Evolutionary conservation across 2,113 vertebrate genomes (phyloP).

Genomic region (Mus pahari): DNA sequence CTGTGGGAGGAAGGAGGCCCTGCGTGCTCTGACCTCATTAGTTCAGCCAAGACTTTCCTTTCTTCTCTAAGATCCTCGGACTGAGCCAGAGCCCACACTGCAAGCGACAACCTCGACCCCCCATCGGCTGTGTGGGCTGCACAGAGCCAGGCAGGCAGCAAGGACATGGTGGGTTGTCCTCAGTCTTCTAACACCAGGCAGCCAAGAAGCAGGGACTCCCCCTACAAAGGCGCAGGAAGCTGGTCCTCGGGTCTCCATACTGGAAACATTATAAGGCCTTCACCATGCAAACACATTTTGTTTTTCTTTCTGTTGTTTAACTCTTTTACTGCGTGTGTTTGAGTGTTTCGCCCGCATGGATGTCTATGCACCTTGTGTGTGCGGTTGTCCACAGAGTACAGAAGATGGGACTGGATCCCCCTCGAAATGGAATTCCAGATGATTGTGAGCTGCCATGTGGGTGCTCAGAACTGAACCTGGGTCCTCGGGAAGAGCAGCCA

Average conservation of each 20-base stretch:
- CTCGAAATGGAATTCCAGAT: neutral
- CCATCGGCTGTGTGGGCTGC: neutral
- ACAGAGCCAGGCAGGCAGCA: neutral
- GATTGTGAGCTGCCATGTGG: too few relatives aligned
- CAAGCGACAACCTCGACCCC: neutral
- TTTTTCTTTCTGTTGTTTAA: neutral
- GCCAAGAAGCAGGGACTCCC: neutral
- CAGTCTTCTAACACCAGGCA: neutral
- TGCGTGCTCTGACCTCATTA: neutral
- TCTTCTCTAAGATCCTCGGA: neutral
- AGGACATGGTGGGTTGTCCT: fast-evolving
- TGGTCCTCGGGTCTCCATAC: neutral
- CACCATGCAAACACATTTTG: neutral
- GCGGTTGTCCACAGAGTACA: neutral
- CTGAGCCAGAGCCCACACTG: neutral
- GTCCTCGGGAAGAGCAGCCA: neutral
- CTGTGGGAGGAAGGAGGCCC: fast-evolving
- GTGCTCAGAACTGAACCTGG: neutral
- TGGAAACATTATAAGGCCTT: neutral
- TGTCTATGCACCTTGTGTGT: neutral
- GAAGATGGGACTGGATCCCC: too few relatives aligned
- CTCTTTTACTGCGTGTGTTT: neutral
- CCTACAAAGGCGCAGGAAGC: neutral
- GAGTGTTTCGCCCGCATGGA: neutral
- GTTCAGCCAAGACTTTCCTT: neutral